phyloP scores from a whole-genome alignment of 30 jellyfish, hydroid and myxozoan species.

The Chironex yamaguchii region DNA sequence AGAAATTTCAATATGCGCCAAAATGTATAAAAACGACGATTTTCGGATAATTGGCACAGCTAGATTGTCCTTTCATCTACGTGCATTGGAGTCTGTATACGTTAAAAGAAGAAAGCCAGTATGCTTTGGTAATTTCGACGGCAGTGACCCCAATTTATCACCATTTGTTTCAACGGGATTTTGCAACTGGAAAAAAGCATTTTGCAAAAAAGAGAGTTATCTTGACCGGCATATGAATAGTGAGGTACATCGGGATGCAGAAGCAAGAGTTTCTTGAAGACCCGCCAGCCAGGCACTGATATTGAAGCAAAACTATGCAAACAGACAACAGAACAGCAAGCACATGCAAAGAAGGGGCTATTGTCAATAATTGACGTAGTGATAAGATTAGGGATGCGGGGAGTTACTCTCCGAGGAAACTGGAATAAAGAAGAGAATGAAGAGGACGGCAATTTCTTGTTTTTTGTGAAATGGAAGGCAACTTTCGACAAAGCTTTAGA shows the following conservation, averaged over 20 bases:
- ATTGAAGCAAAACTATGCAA: conserved; percentile 9
- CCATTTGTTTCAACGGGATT: too few species aligned
- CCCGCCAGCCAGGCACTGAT: conserved; percentile 50
- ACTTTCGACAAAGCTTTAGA: too few species aligned
- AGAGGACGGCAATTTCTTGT: conserved; percentile 5
- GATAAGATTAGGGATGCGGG: conserved; percentile 44
- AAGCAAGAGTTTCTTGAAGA: conserved; percentile 51
- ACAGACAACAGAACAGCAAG: conserved; percentile 49
- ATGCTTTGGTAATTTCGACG: too few species aligned
- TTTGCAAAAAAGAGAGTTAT: conserved; percentile 26
- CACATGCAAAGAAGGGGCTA: conserved; percentile 47
- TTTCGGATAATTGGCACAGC: too few species aligned
- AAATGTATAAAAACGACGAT: too few species aligned
- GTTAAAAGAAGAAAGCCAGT: too few species aligned
- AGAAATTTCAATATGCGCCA: too few species aligned
- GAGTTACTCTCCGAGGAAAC: conserved; percentile 33
- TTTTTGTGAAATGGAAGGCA: too few species aligned
- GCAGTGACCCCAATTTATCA: too few species aligned
- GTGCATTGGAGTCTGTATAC: too few species aligned
- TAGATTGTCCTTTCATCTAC: too few species aligned
- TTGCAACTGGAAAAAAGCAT: too few species aligned
- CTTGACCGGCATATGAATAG: conserved; percentile 38
- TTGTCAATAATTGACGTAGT: conserved; percentile 25
- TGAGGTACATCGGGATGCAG: conserved; percentile 45
- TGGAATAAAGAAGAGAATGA: conserved; percentile 44